Conservation (phyloP, 2,888 invertebrate genomes). For the Electrophaes corylata region DNA sequence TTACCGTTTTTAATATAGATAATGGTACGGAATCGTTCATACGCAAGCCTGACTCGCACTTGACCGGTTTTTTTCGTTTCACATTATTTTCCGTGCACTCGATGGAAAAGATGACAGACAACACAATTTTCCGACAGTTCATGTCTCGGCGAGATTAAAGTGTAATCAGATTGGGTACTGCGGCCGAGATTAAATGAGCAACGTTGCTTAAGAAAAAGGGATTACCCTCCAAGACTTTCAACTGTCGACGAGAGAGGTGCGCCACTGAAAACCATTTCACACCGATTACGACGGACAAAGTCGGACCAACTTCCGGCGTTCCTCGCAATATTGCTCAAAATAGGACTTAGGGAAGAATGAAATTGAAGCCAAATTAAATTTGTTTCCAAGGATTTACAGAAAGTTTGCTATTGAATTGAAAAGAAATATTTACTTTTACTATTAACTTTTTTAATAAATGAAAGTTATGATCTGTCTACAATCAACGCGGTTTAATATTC, state of each 20-base stretch:
- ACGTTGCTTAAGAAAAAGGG: constrained; percentile 8
- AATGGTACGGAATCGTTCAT: no score
- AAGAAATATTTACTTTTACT: constrained; percentile 38
- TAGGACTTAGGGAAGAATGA: constrained; percentile 45
- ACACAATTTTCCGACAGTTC: neutral
- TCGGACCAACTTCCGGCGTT: constrained; percentile 37
- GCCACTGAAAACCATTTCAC: constrained; percentile 12
- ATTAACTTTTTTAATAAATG: constrained; percentile 35
- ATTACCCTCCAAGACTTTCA: neutral
- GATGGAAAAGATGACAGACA: neutral
- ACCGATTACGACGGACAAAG: constrained; percentile 25
- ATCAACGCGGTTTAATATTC: constrained; percentile 19
- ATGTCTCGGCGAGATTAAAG: constrained; percentile 5
- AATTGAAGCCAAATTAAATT: constrained; percentile 53
- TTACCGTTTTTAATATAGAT: no score
- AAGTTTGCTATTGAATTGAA: constrained; percentile 36
- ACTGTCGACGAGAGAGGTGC: constrained; percentile 9
- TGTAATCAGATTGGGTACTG: constrained; percentile 4
- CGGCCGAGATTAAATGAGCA: constrained; percentile 8
- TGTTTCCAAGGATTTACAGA: constrained; percentile 42
- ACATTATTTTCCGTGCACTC: neutral
- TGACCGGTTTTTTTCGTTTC: neutral
- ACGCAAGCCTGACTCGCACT: no score
- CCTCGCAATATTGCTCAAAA: constrained; percentile 45
- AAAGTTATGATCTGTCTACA: constrained; percentile 23